These are phyloP conservation scores for Physeter macrocephalus DNA, from an alignment of 2,113 vertebrate species.

Conservation along the genomic window DNA sequence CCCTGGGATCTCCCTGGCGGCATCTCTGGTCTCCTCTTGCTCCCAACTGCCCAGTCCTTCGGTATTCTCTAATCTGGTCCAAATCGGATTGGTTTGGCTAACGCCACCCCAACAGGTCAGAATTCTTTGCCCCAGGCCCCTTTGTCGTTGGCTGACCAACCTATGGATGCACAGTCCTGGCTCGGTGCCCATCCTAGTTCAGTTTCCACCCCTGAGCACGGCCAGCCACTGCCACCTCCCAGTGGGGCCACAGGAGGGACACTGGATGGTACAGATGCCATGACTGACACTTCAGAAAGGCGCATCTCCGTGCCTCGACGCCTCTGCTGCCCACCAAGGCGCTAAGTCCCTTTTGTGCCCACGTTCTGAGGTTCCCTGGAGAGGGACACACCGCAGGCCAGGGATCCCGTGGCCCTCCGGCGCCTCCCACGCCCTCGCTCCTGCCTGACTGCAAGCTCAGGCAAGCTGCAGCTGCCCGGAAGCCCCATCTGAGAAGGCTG, in stretches of 20 bases:
- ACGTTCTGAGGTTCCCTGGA: background rate
- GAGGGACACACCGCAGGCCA: background rate
- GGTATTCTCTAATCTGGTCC: background rate
- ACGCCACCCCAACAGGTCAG: background rate
- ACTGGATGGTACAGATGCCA: background rate
- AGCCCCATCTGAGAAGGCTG: background rate
- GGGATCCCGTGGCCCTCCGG: background rate
- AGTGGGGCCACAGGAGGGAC: accelerated
- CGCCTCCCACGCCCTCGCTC: background rate
- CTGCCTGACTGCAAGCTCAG: background rate
- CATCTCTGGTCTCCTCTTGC: background rate
- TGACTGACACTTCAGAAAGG: background rate
- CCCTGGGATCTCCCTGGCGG: background rate
- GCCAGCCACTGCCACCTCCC: background rate
- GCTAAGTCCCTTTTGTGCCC: background rate
- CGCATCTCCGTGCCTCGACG: background rate
- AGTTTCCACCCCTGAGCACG: background rate
- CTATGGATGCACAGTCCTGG: background rate
- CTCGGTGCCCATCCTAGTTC: background rate
- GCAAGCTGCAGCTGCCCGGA: background rate
- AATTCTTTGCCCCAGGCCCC: background rate
- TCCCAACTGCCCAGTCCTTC: background rate
- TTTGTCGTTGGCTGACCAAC: background rate
- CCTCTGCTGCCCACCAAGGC: background rate
- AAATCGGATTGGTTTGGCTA: background rate